Evolutionary conservation across 2,888 invertebrate genomes (phyloP).

Genomic region (Hoplodrina blanda): DNA sequence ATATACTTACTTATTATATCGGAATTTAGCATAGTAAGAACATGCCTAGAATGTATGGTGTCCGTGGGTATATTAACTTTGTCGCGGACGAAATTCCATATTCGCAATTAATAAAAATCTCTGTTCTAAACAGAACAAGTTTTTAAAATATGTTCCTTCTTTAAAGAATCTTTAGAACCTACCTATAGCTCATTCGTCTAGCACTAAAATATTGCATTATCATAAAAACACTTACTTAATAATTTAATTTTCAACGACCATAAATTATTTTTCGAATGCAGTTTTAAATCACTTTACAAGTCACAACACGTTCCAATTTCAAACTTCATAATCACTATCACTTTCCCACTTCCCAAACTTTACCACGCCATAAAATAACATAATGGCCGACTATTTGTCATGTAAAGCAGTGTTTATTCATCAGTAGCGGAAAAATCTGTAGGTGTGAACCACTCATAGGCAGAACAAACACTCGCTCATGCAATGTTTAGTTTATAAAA

Average conservation of each 20-base stretch:
- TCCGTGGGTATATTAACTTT: no score
- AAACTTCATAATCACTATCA: conserved; percentile 39
- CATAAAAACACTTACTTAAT: conserved; percentile 3
- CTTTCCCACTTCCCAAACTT: conserved; percentile 50
- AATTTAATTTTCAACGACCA: no score
- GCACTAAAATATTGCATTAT: no score
- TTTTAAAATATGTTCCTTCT: no score
- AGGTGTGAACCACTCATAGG: conserved; percentile 70
- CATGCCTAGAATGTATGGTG: no score
- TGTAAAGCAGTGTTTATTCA: conserved; percentile 68
- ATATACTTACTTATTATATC: no score
- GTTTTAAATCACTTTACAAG: conserved; percentile 11
- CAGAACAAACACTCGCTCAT: conserved; percentile 69
- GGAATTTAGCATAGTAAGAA: no score
- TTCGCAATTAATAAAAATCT: no score
- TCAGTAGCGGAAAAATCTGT: conserved; percentile 66
- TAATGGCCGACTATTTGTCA: conserved; percentile 65
- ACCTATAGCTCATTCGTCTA: no score
- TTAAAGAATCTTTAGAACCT: no score
- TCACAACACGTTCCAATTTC: conserved; percentile 21
- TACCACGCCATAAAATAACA: conserved; percentile 61
- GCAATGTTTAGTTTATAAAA: conserved; percentile 73
- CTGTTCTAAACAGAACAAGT: no score
- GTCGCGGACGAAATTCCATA: no score
- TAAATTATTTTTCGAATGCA: conserved; percentile 26